phyloP scores from a whole-genome alignment of 2,113 vertebrate species.

The Conger conger region DNA sequence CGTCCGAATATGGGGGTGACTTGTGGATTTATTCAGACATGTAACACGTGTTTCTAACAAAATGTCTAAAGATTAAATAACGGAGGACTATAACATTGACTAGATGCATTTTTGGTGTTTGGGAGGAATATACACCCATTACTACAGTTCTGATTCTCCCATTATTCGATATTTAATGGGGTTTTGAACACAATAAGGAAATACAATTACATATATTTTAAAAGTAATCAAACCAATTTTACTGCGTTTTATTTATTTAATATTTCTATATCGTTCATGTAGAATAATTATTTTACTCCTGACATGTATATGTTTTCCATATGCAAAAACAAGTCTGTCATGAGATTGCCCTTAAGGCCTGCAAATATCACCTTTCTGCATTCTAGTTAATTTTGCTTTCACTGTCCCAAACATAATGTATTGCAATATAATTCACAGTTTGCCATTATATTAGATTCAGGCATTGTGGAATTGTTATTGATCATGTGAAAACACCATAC shows the following conservation, averaged over 20 bases:
- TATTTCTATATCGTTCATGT: not conserved
- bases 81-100: conserved; percentile 53
- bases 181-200: no score
- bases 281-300: not conserved
- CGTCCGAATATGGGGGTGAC: not conserved
- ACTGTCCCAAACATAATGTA: not conserved
- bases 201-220: no score
- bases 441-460: not conserved
- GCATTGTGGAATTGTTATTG: conserved; percentile 4
- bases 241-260: not conserved
- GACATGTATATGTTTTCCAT: not conserved
- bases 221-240: no score
- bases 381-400: not conserved
- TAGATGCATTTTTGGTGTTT: conserved; percentile 46
- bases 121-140: not conserved
- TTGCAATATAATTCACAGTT: not conserved
- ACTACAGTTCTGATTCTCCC: not conserved
- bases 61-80: conserved; percentile 51
- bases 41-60: conserved; percentile 66
- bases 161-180: not conserved
- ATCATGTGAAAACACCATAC: not conserved
- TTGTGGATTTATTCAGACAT: conserved; percentile 36
- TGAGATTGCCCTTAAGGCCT: not conserved
- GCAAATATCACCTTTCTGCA: not conserved
- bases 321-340: not conserved